Evolutionary conservation across 2,888 invertebrate species (phyloP), one percentile per base, ranked within the genome.

Genomic region (Geophilus truncorum): DNA sequence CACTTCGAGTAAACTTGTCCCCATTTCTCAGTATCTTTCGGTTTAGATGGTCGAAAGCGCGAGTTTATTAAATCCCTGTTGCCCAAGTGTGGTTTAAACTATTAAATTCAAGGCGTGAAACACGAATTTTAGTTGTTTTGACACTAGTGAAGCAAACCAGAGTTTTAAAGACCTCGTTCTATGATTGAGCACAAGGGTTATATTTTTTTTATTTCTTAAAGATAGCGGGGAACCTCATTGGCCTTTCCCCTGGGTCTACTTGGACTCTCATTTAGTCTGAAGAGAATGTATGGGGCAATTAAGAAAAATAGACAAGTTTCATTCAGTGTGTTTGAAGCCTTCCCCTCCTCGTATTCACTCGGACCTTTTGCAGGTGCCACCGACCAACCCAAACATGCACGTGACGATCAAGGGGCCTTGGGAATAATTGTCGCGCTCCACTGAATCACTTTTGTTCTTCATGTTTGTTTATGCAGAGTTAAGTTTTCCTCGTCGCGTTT

Each of bases 301-400:
- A 70, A 70, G 70, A 70, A 70, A 70, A 70, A 28, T 70, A 23
- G 28, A 70, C 70, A 70, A 70, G 70, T 25, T 70, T 70, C 70
- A 70, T 70, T 70, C 70, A 70, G 70, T 25, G 9, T n/a, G 51
- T 15, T 51, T 51, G 51, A 51, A 51, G 51, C 51, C 51, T 51
- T 28, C 70, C 70, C 70, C 70, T 70, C 28, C 28, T 70, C 28
- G 70, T 9, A 23, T 70, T 28, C 70, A 70, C 28, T 70, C n/a
- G 25, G 12, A 70, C 70, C 70, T 70, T 28, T 70, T 70, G 70
- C 70, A 28, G 23, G 70, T 70, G 70, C 25, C 70, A 70, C 28
- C 28, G 28, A 70, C 70, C 70, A 70, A 70, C 70, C 70, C 70
- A 70, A 51, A 70, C 70, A 70, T 70, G 28, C 70, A 70, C 25